These are phyloP conservation scores for Lamproptera curius DNA, from an alignment of 2,888 invertebrate species.

Conservation along the genomic window DNA sequence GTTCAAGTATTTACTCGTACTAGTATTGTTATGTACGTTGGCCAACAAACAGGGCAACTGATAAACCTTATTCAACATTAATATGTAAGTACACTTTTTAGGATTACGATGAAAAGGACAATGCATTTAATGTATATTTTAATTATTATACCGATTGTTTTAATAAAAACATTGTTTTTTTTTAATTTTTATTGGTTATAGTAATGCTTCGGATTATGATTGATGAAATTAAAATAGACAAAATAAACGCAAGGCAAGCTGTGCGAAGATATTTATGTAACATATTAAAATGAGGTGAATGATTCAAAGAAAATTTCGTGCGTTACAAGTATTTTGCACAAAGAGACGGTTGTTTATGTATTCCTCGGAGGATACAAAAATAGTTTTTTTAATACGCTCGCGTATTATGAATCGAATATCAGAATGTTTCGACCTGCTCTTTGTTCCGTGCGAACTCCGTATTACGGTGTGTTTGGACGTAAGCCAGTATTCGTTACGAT, in stretches of 20 bases:
- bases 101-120: not conserved
- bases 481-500: constrained; percentile 33
- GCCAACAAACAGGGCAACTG: not conserved
- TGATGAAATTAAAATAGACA: too few relatives aligned
- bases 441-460: constrained; percentile 48
- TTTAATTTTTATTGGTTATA: too few relatives aligned
- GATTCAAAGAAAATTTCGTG: too few relatives aligned
- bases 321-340: constrained; percentile 13
- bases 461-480: constrained; percentile 43
- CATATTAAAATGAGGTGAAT: too few relatives aligned
- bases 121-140: too few relatives aligned
- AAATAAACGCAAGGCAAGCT: too few relatives aligned
- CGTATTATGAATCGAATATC: constrained; percentile 25
- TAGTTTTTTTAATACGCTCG: constrained; percentile 14
- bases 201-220: too few relatives aligned
- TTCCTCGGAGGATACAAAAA: constrained; percentile 13
- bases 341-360: too few relatives aligned
- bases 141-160: too few relatives aligned
- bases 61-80: not conserved
- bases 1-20: constrained; percentile 10
- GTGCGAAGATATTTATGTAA: too few relatives aligned
- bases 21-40: constrained; percentile 5
- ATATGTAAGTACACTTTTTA: not conserved
- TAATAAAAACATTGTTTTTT: too few relatives aligned
- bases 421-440: constrained; percentile 35